A percentile compares a stretch with the other conserved stretches of the same genome.
Conservation (phyloP, 2,113 vertebrate genomes). For the Cariama cristata region DNA sequence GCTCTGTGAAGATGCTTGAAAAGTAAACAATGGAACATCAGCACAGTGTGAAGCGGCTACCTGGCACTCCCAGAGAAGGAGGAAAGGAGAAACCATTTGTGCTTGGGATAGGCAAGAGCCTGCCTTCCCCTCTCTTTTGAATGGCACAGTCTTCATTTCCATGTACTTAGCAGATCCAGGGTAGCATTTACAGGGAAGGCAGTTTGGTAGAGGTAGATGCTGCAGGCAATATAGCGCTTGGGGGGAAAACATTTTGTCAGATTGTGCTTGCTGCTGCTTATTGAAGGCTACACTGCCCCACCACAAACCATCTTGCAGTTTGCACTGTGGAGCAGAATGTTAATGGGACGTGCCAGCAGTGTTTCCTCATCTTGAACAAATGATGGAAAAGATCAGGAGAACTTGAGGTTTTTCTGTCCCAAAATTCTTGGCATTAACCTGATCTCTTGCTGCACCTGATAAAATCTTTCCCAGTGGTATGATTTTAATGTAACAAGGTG, state of each 20-base stretch:
- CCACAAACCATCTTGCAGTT: neutral
- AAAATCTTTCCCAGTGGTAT: neutral
- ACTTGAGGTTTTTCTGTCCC: neutral
- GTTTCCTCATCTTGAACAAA: neutral
- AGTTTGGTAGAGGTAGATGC: neutral
- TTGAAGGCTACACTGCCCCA: neutral
- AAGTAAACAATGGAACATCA: slow-evolving; percentile 16
- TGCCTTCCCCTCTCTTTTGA: neutral
- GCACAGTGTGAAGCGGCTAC: neutral
- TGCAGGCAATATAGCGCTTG: neutral
- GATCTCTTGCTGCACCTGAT: neutral
- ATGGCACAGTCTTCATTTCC: neutral
- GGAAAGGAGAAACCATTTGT: neutral
- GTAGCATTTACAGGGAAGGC: neutral
- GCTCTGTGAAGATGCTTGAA: slow-evolving; percentile 27
- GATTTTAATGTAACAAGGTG: neutral
- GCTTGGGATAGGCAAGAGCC: neutral
- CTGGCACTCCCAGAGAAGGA: neutral
- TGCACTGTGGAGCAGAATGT: neutral
- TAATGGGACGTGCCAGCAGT: neutral
- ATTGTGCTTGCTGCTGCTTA: neutral
- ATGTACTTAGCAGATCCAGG: neutral
- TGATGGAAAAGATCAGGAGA: neutral
- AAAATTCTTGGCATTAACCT: neutral
- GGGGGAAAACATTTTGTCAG: neutral